These are phyloP conservation scores for Epiblema foenella DNA, from an alignment of 2,888 invertebrate species.

Conservation along the genomic window DNA sequence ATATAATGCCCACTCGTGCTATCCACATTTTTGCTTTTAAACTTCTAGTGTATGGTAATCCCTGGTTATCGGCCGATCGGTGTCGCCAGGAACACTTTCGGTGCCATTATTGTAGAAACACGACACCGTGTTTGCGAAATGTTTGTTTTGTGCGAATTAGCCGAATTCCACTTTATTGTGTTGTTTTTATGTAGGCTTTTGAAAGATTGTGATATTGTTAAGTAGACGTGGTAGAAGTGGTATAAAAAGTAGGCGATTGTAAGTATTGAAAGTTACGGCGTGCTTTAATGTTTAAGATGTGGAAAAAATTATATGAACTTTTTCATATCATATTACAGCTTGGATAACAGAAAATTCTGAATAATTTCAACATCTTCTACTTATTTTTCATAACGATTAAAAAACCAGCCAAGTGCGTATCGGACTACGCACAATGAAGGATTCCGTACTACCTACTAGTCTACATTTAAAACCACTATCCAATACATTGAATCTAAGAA, in stretches of 20 bases:
- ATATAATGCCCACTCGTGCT: not conserved
- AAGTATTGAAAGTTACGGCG: not conserved
- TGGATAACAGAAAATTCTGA: too few relatives aligned
- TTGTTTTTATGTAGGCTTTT: not conserved
- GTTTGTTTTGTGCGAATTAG: slow-evolving; percentile 46
- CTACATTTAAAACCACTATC: too few relatives aligned
- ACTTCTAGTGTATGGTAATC: slow-evolving; percentile 11
- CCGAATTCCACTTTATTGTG: slow-evolving; percentile 37
- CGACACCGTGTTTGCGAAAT: slow-evolving; percentile 57
- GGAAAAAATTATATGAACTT: not conserved
- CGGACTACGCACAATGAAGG: too few relatives aligned
- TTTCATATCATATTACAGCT: not conserved
- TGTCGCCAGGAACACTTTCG: slow-evolving; percentile 67
- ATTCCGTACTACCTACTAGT: too few relatives aligned
- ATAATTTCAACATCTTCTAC: too few relatives aligned
- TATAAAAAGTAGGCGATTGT: too few relatives aligned
- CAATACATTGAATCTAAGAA: too few relatives aligned
- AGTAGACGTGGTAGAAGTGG: too few relatives aligned
- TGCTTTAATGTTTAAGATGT: not conserved
- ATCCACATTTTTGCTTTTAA: slow-evolving; percentile 30
- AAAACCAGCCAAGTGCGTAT: too few relatives aligned
- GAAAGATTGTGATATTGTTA: slow-evolving; percentile 22
- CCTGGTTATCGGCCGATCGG: slow-evolving; percentile 60
- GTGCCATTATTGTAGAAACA: slow-evolving; percentile 67
- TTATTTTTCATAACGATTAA: too few relatives aligned